phyloP scores from a whole-genome alignment of 2,113 vertebrate species.

The Machaerirhynchus nigripectus region DNA sequence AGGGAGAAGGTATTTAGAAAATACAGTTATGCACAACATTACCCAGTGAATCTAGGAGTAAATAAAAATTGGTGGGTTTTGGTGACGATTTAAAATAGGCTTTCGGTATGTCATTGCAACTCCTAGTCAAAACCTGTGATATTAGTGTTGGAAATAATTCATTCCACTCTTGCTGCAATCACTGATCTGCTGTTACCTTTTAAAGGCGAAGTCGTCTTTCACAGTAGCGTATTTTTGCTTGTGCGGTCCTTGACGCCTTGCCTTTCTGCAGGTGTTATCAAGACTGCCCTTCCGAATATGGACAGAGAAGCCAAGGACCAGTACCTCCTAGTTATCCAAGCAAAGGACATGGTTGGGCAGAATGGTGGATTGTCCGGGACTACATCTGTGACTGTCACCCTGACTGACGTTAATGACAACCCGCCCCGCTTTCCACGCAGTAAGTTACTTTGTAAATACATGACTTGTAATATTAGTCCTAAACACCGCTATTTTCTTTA shows the following conservation, averaged over 20 bases:
- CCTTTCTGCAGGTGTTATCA: slow-evolving; percentile 85
- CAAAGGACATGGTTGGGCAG: slow-evolving; percentile 98
- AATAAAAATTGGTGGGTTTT: neutral
- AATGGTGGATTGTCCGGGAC: slow-evolving; percentile 95
- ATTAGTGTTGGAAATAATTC: neutral
- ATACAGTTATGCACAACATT: neutral
- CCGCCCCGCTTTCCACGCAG: slow-evolving; percentile 89
- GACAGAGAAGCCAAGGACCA: slow-evolving; percentile 95
- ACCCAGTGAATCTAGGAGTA: neutral
- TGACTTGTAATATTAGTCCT: neutral
- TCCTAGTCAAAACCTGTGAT: neutral
- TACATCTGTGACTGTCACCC: slow-evolving; percentile 91
- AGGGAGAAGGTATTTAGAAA: neutral
- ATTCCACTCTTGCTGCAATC: neutral
- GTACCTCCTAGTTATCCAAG: slow-evolving; percentile 94
- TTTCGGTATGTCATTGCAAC: neutral
- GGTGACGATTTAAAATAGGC: neutral
- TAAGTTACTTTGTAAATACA: slow-evolving; percentile 65
- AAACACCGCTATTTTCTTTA: neutral
- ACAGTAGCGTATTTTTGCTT: neutral
- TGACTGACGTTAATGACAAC: slow-evolving; percentile 95
- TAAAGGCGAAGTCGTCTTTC: neutral
- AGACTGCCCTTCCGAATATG: slow-evolving; percentile 95
- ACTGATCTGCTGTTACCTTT: neutral
- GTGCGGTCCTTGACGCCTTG: neutral